phyloP scores from a whole-genome alignment of 2,113 vertebrate species.

The Rhinoptilus africanus region DNA sequence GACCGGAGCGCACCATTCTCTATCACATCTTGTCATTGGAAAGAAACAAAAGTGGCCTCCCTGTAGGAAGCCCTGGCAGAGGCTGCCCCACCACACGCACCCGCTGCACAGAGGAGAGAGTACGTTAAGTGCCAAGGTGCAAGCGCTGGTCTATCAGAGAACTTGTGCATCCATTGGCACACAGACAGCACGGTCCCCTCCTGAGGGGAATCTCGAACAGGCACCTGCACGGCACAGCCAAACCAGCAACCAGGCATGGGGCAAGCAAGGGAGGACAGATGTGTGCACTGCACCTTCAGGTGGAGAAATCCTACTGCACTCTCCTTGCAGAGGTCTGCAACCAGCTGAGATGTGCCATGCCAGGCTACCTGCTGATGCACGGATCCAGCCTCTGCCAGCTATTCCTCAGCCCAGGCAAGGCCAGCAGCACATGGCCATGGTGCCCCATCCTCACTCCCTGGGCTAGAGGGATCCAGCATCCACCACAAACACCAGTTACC shows the following conservation, averaged over 20 bases:
- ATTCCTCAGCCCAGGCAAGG: neutral
- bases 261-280: neutral
- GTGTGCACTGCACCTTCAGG: no score
- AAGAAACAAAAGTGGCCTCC: neutral
- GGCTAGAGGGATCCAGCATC: no score
- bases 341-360: neutral
- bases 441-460: accelerated
- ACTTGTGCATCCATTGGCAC: neutral
- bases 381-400: accelerated
- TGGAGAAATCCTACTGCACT: neutral
- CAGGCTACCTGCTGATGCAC: neutral
- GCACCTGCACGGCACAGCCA: neutral
- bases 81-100: accelerated
- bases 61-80: neutral
- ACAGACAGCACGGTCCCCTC: neutral
- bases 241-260: accelerated
- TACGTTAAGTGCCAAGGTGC: neutral
- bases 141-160: neutral
- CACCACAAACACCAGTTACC: accelerated
- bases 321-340: neutral
- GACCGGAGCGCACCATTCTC: accelerated
- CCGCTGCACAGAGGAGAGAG: accelerated
- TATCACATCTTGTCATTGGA: accelerated
- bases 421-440: accelerated
- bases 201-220: neutral